phyloP scores from a whole-genome alignment of 53 echinoderm and acorn worm species.

The Stichopus horrens region DNA sequence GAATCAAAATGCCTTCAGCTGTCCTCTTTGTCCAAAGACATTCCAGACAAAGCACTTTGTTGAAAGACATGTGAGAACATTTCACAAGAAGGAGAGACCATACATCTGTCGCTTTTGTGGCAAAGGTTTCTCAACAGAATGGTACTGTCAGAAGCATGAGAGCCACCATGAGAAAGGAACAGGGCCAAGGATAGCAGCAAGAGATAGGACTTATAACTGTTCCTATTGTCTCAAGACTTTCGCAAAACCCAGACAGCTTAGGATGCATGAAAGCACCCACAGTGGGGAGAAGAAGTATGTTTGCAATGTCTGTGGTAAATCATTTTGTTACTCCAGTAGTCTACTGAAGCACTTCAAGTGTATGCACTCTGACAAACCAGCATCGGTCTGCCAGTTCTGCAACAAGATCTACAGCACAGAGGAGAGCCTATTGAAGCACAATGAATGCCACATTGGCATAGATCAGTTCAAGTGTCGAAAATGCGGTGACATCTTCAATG shows the following conservation, averaged over 20 bases:
- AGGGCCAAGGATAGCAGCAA: constrained; percentile 38
- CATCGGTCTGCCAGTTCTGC: constrained; percentile 27
- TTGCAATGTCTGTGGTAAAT: constrained; percentile 22
- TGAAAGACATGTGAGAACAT: constrained; percentile 32
- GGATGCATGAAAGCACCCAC: constrained; percentile 41
- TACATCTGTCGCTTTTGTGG: constrained; percentile 57
- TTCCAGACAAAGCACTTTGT: constrained; percentile 34
- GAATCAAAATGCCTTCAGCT: background rate
- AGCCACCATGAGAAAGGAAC: constrained; percentile 44
- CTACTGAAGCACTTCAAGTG: constrained; percentile 41
- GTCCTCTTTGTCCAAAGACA: constrained; percentile 22
- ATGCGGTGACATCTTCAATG: constrained; percentile 18
- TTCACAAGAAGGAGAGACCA: constrained; percentile 61
- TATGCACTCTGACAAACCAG: constrained; percentile 40
- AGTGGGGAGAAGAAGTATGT: constrained; percentile 32
- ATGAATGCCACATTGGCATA: constrained; percentile 21
- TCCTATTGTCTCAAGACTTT: constrained; percentile 14
- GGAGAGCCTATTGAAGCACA: constrained; percentile 39
- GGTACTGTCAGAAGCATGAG: constrained; percentile 49
- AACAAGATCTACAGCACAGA: constrained; percentile 26
- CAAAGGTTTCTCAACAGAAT: constrained; percentile 53
- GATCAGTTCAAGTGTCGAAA: constrained; percentile 36
- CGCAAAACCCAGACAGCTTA: constrained; percentile 13
- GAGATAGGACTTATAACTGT: constrained; percentile 26
- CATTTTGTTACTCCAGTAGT: constrained; percentile 42